Conservation (phyloP, 2,797 vertebrate genomes). For the Sebastes itinus region DNA sequence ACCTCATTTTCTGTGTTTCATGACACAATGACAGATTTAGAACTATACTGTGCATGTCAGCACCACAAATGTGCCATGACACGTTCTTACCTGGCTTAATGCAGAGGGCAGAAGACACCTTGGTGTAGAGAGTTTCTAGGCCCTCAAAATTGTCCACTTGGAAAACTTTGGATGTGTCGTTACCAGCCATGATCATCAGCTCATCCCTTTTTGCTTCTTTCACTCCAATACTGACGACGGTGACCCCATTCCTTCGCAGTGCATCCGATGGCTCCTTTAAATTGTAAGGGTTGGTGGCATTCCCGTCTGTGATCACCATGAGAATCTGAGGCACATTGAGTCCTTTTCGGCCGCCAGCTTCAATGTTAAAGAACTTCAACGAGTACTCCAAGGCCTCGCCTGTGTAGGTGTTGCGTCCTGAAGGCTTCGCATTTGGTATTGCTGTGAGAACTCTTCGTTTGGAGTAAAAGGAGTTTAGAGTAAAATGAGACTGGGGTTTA, state of each 20-base stretch:
- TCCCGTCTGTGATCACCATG: conserved; percentile 80
- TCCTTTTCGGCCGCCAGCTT: conserved; percentile 60
- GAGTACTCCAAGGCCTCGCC: conserved; percentile 70
- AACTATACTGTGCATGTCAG: not conserved
- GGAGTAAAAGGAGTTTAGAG: conserved; percentile 45
- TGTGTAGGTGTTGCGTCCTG: conserved; percentile 48
- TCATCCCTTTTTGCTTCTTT: conserved; percentile 15
- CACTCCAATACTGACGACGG: conserved; percentile 76
- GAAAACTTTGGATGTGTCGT: conserved; percentile 61
- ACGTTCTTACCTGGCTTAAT: conserved; percentile 73
- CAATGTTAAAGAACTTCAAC: conserved; percentile 54
- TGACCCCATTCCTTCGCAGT: conserved; percentile 53
- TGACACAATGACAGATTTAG: too few relatives aligned
- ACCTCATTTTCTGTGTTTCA: too few relatives aligned
- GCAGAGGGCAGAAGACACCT: conserved; percentile 72
- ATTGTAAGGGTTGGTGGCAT: conserved; percentile 17
- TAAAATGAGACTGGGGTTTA: conserved; percentile 28
- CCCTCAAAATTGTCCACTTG: conserved; percentile 57
- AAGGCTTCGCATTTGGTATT: conserved; percentile 22
- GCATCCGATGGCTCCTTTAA: conserved; percentile 38
- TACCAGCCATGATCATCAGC: conserved; percentile 70
- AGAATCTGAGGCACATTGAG: conserved; percentile 67
- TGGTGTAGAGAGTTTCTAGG: conserved; percentile 60
- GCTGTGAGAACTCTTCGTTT: conserved; percentile 62
- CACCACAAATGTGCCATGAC: not conserved